Evolutionary conservation across 2,888 invertebrate genomes (phyloP), one percentile per base, ranked within the genome.

Genomic region (Tipula lateralis): DNA sequence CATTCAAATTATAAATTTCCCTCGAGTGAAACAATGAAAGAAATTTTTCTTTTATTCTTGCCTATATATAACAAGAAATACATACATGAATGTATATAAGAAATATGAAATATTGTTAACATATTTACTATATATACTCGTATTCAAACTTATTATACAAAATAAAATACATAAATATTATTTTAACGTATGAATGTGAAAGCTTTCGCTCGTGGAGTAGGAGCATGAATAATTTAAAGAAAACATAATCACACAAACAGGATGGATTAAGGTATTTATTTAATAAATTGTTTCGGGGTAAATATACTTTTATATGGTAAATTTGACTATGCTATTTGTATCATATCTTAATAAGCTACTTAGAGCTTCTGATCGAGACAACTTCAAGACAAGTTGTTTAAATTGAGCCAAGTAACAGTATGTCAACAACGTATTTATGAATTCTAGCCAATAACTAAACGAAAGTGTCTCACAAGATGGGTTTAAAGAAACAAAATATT

Each of bases 11-110:
- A 24, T 66, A 66, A 66, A 66, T 66, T 66, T 66, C 66, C 66
- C 66, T 66, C 66, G 66, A 66, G 66, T 66, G 66, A 66, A 66
- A 66, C 66, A 66, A 66, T 66, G 66, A 66, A 66, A 66, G 66
- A 24, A 66, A 66, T 66, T 66, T n/a, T 66, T 66, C 66, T 19
- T 66, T 66, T 24, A 19, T 66, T 66, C 24, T 24, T 24, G 66
- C 66, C n/a, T 16, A 66, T 66, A 66, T 44, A 66, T 66, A 66
- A 66, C 66, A 66, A n/a, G 24, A 66, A 19, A 9, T 66, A 24
- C 24, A 66, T 66, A 24, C 24, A 16, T 44, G 5, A 7, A 16
- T 50, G 16, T 50, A 50, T 16, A 9, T 24, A 66, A 6, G 24
- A 66, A n/a, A 66, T 66, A 66, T 66, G 66, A 66, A 9, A 66